Base-by-base conservation (phyloP, 1,140 invertebrate genomes). In the Drosophila repletoides region DNA sequence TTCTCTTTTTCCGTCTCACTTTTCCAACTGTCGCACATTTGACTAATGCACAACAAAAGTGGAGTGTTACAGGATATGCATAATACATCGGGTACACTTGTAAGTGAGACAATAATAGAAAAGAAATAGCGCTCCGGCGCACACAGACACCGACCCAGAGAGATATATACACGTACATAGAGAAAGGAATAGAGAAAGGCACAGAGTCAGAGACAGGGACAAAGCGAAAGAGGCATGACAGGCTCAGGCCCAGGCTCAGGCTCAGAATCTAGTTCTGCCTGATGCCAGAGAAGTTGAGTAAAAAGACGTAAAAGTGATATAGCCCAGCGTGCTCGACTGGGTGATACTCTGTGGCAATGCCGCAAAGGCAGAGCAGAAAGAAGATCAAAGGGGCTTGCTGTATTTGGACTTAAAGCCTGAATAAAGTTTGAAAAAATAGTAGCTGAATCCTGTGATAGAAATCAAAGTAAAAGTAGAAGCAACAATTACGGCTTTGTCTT, bases 41-140 rank as follows among this genome's bases (percentile, higher is more conserved):
- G 80, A 86, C 80, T 86, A 86, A 86, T 86, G 80, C 80, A 86
- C 80, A 87, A 87, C 80, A 87, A 84, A 86, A 84, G 75, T 86
- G 80, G 81, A 86, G 80, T 86, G 80, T 87, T 86, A 86, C 80
- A 86, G 81, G 80, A 86, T 86, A 86, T 86, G 80, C 80, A 86
- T 86, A 86, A 86, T 87, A 86, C 80, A 86, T 87, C 76, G 76
- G 80, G 72, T 86, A 86, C 80, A 86, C 80, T 86, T 86, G 81
- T 80, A 86, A 86, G 80, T 87, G 80, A 86, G 80, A 87, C 80
- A 86, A 86, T 86, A 87, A 86, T 86, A 86, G 81, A 86, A 86
- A 80, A 80, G 71, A 87, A 87, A 87, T 65, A 87, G 74, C 65
- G 71, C 66, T 75, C 48, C 63, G 56, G 41, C 33, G 55, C 59